Evolutionary conservation across 2,113 vertebrate genomes (phyloP).

Genomic region (Equus quagga): DNA sequence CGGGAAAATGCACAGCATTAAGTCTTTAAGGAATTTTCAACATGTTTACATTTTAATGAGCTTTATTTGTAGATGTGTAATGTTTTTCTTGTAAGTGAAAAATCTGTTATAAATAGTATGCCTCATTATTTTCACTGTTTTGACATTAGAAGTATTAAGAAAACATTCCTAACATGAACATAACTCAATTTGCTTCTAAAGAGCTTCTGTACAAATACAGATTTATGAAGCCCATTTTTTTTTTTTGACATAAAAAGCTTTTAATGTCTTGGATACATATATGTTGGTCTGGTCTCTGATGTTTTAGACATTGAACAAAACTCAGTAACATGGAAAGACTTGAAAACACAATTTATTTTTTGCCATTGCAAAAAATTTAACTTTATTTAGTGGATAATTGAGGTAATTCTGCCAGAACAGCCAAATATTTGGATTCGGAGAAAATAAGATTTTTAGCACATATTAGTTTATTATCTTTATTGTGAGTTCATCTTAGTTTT

Average conservation of each 20-base stretch:
- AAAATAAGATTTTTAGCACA: background rate
- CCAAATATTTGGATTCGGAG: slow-evolving; percentile 5
- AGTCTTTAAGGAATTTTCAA: slow-evolving; percentile 43
- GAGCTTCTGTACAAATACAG: background rate
- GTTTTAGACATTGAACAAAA: background rate
- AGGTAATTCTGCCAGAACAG: background rate
- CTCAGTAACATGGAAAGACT: background rate
- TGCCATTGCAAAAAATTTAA: background rate
- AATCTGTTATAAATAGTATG: slow-evolving; percentile 53
- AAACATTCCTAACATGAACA: slow-evolving; percentile 9
- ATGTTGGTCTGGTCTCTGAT: background rate
- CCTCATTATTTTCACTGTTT: slow-evolving; percentile 72
- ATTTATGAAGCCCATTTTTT: background rate
- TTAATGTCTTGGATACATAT: background rate
- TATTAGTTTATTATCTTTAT: background rate
- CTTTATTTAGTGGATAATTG: background rate
- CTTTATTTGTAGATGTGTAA: slow-evolving; percentile 51
- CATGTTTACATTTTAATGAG: slow-evolving; percentile 62
- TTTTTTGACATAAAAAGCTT: background rate
- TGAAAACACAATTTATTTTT: background rate
- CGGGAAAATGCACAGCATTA: background rate
- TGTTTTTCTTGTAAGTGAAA: slow-evolving; percentile 54
- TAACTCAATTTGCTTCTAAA: slow-evolving; percentile 37
- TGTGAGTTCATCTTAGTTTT: slow-evolving; percentile 12
- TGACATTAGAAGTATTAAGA: slow-evolving; percentile 56